Evolutionary conservation across 2,113 vertebrate genomes (phyloP), one percentile per base, ranked within the genome.

Genomic region (Podarcis cretensis): DNA sequence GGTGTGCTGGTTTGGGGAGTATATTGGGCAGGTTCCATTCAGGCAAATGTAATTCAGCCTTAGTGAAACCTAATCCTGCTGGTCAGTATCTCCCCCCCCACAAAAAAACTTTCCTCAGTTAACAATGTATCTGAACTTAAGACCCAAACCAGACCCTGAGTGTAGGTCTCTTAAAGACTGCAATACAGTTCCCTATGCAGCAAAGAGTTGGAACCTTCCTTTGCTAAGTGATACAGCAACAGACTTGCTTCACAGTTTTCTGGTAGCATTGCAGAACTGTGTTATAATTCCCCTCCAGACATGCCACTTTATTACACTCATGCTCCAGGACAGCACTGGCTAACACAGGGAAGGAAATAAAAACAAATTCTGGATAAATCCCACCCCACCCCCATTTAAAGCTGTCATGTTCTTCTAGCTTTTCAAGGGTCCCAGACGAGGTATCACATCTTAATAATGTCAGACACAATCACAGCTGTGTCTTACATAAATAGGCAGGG

Each of bases 391-490:
- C 25, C 3, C 74, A 66, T 86, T 93, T 80, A 82, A 84, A 91
- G 68, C 83, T 94, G 90, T 94, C 91, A 91, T 59, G 5, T 89
- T 71, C 75, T 86, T 91, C 35, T 63, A 85, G 23, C 90, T 89
- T 65, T 86, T 84, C 83, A 89, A 76, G 84, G 82, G 76, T 80
- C 35, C 57, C 81, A 85, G 84, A 85, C 80, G 89, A 78, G 63
- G 65, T 23, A 18, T 81, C 81, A 21, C 73, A 80, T 93, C 89
- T 95, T 94, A 91, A 89, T 92, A 89, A 93, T 82, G 89, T 66
- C 89, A 92, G 87, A 13, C 43, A 71, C 57, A 20, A 32, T 89
- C 85, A 87, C 84, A 80, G 76, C 86, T 80, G 3, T 14, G 84
- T 65, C 68, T 92, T 81, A 63, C 73, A 1, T 79, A 82, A 90